These are phyloP conservation scores for Epinotia bilunana DNA, from an alignment of 2,888 invertebrate genomes.

Conservation along the genomic window DNA sequence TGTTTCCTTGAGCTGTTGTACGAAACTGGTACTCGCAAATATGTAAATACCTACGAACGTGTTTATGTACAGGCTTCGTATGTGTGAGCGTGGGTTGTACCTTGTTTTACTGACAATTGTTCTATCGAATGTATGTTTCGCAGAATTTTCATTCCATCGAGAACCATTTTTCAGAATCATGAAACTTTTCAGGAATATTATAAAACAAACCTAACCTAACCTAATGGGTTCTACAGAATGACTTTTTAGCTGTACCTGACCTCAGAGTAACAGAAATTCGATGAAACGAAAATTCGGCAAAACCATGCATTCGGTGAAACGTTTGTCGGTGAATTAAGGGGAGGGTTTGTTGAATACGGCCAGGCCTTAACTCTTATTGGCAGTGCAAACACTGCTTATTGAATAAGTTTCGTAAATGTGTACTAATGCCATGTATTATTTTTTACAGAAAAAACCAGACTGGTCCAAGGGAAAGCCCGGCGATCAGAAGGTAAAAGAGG, in stretches of 20 bases:
- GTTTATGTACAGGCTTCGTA: constrained; percentile 45
- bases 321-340: no score
- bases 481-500: constrained; percentile 95
- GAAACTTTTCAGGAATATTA: no score
- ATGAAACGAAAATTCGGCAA: no score
- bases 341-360: constrained; percentile 13
- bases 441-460: constrained; percentile 95
- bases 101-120: no score
- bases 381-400: constrained; percentile 52
- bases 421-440: constrained; percentile 55
- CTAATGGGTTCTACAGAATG: no score
- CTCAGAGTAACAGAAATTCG: no score
- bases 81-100: constrained; percentile 29
- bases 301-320: no score
- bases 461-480: constrained; percentile 96
- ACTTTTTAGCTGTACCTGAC: no score
- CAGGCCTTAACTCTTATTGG: constrained; percentile 16
- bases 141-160: no score
- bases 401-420: constrained; percentile 36
- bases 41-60: constrained; percentile 28
- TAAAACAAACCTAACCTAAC: no score
- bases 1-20: constrained; percentile 49
- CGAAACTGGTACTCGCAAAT: constrained; percentile 27
- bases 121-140: no score
- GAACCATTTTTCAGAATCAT: no score